phyloP scores from a whole-genome alignment of 2,888 invertebrate genomes.

The Oscheius sp. region DNA sequence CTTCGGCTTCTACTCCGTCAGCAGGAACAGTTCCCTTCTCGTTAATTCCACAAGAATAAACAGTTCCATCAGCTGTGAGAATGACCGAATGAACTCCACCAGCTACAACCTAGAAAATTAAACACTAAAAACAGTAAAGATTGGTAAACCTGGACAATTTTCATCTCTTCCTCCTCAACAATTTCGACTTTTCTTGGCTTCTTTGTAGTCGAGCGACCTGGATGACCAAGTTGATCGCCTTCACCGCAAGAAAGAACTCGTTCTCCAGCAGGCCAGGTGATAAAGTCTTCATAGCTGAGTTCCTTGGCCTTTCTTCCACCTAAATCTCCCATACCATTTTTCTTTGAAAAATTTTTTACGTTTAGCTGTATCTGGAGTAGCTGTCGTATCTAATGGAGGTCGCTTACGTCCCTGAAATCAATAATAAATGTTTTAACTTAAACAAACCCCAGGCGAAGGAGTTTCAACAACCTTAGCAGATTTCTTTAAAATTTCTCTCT shows the following conservation, averaged over 20 bases:
- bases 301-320: too few relatives aligned
- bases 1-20: constrained; percentile 78
- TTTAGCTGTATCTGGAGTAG: too few relatives aligned
- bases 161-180: constrained; percentile 56
- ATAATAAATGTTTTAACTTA: too few relatives aligned
- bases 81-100: constrained; percentile 96
- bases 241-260: constrained; percentile 64
- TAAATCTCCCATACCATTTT: too few relatives aligned
- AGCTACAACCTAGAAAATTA: constrained; percentile 74
- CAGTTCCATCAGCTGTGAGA: constrained; percentile 82
- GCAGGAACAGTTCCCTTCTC: constrained; percentile 78
- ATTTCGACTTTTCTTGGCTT: constrained; percentile 67
- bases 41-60: constrained; percentile 92
- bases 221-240: constrained; percentile 68
- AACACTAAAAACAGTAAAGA: neutral
- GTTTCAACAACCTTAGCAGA: too few relatives aligned
- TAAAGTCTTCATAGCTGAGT: constrained; percentile 35
- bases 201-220: constrained; percentile 63
- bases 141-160: constrained; percentile 53
- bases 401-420: too few relatives aligned
- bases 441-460: too few relatives aligned
- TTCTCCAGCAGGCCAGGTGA: constrained; percentile 32
- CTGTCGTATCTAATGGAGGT: too few relatives aligned
- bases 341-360: too few relatives aligned
- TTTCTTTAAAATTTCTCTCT: too few relatives aligned